phyloP scores from a whole-genome alignment of 2,113 vertebrate species.

The Semicossyphus pulcher region DNA sequence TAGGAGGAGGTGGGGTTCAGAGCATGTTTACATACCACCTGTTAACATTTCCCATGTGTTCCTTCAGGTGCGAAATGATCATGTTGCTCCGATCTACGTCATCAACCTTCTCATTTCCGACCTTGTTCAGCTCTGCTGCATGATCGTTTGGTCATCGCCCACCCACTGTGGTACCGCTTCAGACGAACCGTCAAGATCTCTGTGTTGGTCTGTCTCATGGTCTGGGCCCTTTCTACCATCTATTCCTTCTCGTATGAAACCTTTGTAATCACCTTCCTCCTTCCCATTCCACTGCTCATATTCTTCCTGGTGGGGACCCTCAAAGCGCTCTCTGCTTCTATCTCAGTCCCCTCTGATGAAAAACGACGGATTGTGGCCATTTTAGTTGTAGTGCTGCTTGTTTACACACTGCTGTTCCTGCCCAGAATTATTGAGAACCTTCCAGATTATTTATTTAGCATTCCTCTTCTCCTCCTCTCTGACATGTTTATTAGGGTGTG shows the following conservation, averaged over 20 bases:
- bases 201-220: too few relatives aligned
- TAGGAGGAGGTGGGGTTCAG: too few relatives aligned
- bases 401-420: conserved; percentile 14
- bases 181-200: too few relatives aligned
- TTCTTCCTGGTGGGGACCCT: conserved; percentile 15
- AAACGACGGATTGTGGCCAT: not conserved
- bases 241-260: too few relatives aligned
- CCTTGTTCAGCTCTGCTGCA: too few relatives aligned
- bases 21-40: too few relatives aligned
- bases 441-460: not conserved
- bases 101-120: too few relatives aligned
- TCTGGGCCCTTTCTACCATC: too few relatives aligned
- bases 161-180: too few relatives aligned
- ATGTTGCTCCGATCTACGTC: not conserved
- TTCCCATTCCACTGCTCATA: conserved; percentile 4
- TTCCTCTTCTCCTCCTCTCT: not conserved
- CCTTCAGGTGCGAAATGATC: conserved; percentile 15
- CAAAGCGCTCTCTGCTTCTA: not conserved
- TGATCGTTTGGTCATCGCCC: too few relatives aligned
- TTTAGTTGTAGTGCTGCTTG: not conserved
- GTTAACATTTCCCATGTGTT: not conserved
- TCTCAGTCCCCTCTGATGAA: conserved; percentile 3
- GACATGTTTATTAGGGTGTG: not conserved
- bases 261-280: not conserved
- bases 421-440: not conserved